Base-by-base conservation (phyloP, 2,113 vertebrate genomes). In the Cololabis saira region DNA sequence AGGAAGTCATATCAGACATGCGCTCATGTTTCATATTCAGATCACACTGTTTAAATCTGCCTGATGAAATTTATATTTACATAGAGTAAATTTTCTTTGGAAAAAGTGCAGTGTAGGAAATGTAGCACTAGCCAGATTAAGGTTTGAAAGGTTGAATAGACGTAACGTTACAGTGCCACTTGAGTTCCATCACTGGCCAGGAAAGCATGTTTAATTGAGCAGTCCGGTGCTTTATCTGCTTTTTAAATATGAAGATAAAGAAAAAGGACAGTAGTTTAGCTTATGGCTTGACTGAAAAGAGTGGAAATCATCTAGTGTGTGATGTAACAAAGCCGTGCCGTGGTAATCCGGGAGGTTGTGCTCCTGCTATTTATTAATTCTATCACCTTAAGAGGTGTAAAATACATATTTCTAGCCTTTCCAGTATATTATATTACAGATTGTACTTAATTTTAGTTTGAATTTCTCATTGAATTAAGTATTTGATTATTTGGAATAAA, bases 11-110 rank as follows among this genome's bases (percentile, higher is more conserved):
- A 59, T 80, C 71, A 47, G 61, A 61, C 51, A 40, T 17, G n/a
- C 12, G 53, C 42, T 87, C 86, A 67, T 27, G 18, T 87, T 87
- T 74, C 78, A 73, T 71, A 52, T 74, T 80, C 50, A 79, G 15
- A 58, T 69, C 14, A 65, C 54, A 44, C 33, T 52, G 51, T 53
- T 57, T 14, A 64, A 16, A 21, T 30, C n/a, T 17, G 47, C 66
- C 64, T 63, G 19, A 52, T 61, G 12, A 69, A 61, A 61, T 17
- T n/a, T 18, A 50, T 22, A 16, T 62, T 54, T 22, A 66, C 48
- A 19, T 21, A 21, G 4, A 40, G 42, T 5, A n/a, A 37, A 66
- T 57, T 61, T 63, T 11, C 12, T 30, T 43, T 13, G n/a, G 15
- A 8, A 54, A 50, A 42, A 21, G 19, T 8, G 1, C 24, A 43